phyloP scores from a whole-genome alignment of 92 coral and sea anemone genomes.

The Diadumene lineata region DNA sequence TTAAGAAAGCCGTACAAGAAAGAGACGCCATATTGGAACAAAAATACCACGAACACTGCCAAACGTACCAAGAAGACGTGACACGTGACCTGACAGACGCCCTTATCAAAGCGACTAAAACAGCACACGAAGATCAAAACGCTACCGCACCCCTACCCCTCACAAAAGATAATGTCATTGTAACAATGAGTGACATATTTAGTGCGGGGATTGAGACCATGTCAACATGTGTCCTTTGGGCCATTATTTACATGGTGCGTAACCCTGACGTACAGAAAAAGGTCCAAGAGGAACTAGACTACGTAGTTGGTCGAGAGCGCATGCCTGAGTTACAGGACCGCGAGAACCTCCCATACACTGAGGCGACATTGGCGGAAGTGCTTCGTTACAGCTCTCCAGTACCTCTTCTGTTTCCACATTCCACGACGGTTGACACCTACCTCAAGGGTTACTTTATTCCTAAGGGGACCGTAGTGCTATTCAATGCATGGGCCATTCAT shows the following conservation, averaged over 20 bases:
- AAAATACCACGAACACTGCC: constrained; percentile 80
- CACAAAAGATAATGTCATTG: constrained; percentile 82
- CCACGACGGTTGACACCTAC: constrained; percentile 83
- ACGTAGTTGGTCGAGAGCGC: constrained; percentile 78
- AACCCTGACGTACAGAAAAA: constrained; percentile 80
- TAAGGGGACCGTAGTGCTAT: constrained; percentile 78
- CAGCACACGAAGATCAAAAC: constrained; percentile 44
- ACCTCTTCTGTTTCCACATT: constrained; percentile 93
- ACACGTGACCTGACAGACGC: constrained; percentile 98
- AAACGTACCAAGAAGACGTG: constrained; percentile 75
- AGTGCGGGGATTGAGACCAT: constrained; percentile 96
- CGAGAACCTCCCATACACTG: constrained; percentile 71
- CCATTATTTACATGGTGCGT: constrained; percentile 77
- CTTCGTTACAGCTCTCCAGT: constrained; percentile 85
- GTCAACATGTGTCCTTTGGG: constrained; percentile 86
- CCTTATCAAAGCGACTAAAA: constrained; percentile 65
- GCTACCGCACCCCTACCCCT: constrained; percentile 42
- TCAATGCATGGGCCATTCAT: constrained; percentile 95
- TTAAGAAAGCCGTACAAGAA: constrained; percentile 77
- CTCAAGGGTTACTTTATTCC: constrained; percentile 79
- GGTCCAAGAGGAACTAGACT: constrained; percentile 79
- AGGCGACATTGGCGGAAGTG: constrained; percentile 88
- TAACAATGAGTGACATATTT: constrained; percentile 84
- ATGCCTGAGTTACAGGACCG: constrained; percentile 82
- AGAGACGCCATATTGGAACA: constrained; percentile 78